Conservation (phyloP, 1,140 invertebrate species). For the Holcopasites calliopsidis region DNA sequence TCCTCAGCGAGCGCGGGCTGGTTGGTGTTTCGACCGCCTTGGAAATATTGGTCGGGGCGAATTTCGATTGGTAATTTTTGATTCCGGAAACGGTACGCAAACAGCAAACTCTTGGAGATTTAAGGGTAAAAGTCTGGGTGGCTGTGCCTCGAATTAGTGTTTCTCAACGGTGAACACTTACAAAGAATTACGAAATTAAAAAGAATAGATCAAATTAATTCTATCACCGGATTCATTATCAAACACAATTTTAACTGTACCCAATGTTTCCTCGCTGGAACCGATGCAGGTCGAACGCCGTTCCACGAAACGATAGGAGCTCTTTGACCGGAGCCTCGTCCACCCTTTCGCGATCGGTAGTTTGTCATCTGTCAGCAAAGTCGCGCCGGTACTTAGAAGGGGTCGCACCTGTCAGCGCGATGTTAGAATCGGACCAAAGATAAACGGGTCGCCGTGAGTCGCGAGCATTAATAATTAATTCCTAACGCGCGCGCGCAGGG, state of each 20-base stretch:
- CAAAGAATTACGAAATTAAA: no score
- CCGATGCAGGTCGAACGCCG: background rate
- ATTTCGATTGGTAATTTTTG: no score
- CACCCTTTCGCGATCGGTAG: conserved; percentile 71
- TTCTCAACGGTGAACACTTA: no score
- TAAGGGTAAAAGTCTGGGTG: no score
- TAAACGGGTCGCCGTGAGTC: conserved; percentile 59
- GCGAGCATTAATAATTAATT: conserved; percentile 64
- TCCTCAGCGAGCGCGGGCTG: conserved; percentile 4
- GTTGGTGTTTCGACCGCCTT: conserved; percentile 45
- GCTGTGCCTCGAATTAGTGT: no score
- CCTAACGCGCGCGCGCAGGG: background rate
- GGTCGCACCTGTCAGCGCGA: conserved; percentile 66
- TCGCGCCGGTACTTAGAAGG: conserved; percentile 43
- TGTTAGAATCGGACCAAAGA: conserved; percentile 58
- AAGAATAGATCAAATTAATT: no score
- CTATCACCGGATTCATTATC: no score
- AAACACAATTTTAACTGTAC: no score
- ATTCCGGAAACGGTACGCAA: no score
- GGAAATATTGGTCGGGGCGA: background rate
- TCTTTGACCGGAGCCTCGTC: conserved; percentile 43
- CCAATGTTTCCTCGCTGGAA: no score
- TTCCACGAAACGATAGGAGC: conserved; percentile 1
- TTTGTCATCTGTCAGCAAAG: conserved; percentile 68
- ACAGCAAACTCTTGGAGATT: no score